Evolutionary conservation across 2,113 vertebrate species (phyloP).

Genomic region (Camelus dromedarius): DNA sequence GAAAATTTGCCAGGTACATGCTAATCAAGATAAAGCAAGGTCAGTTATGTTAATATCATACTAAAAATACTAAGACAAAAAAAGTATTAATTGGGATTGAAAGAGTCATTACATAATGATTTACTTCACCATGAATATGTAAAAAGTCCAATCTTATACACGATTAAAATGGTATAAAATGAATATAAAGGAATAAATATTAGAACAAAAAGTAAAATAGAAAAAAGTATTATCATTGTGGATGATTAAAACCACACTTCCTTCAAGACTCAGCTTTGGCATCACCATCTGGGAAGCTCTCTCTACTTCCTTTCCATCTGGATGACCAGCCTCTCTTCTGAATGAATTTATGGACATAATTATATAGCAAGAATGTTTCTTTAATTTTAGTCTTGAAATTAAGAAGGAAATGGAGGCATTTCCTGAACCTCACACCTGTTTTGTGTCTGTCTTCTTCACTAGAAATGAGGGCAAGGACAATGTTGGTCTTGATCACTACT

Average conservation of each 20-base stretch:
- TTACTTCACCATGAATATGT: background rate
- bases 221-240: background rate
- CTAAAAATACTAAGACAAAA: conserved; percentile 21
- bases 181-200: background rate
- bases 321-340: background rate
- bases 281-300: background rate
- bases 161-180: background rate
- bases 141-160: background rate
- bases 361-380: background rate
- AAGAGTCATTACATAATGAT: background rate
- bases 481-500: background rate
- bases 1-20: background rate
- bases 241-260: background rate
- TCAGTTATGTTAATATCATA: background rate
- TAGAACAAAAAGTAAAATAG: background rate
- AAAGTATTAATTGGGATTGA: background rate
- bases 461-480: background rate
- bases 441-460: background rate
- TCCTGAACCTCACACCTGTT: background rate
- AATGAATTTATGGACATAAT: conserved; percentile 5
- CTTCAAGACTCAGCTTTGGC: background rate
- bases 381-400: conserved; percentile 48
- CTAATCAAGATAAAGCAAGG: conserved; percentile 13
- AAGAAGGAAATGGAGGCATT: background rate
- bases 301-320: background rate